These are phyloP conservation scores for Drosophila recens DNA, from an alignment of 2,888 invertebrate genomes.

Conservation along the genomic window DNA sequence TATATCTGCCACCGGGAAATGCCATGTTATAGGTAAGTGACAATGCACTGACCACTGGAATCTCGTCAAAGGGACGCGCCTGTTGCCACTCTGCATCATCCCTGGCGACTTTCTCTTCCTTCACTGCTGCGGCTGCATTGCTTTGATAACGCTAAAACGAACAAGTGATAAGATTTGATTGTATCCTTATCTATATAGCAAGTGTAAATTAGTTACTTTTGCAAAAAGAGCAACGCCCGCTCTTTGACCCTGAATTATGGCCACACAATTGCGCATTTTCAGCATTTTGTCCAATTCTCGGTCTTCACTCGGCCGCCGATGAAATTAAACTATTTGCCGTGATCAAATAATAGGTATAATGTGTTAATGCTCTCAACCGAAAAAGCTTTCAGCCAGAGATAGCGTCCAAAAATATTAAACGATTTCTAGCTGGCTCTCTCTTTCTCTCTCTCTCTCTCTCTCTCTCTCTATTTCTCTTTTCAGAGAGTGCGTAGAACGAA, in stretches of 20 bases:
- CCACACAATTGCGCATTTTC: constrained; percentile 23
- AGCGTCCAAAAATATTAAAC: constrained; percentile 5
- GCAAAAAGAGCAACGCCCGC: background rate
- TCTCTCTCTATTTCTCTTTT: background rate
- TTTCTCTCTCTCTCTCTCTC: background rate
- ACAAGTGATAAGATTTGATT: constrained; percentile 3
- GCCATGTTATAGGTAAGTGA: constrained; percentile 38
- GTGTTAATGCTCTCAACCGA: background rate
- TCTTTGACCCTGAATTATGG: constrained; percentile 17
- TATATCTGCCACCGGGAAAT: constrained; percentile 79
- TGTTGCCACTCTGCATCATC: constrained; percentile 68
- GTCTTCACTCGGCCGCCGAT: constrained; percentile 6
- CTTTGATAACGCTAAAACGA: constrained; percentile 55
- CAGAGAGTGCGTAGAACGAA: background rate
- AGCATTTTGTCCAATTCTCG: constrained; percentile 32
- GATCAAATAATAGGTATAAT: background rate
- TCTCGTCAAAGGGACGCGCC: constrained; percentile 70
- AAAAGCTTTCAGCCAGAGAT: constrained; percentile 29
- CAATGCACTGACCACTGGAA: too few relatives aligned
- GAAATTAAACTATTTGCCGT: constrained; percentile 17
- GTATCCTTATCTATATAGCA: background rate
- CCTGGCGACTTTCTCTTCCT: background rate
- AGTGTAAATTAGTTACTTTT: constrained; percentile 20
- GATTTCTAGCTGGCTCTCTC: background rate
- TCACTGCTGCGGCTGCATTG: constrained; percentile 33